Conservation (phyloP, 2,113 vertebrate species). For the Smithornis capensis region DNA sequence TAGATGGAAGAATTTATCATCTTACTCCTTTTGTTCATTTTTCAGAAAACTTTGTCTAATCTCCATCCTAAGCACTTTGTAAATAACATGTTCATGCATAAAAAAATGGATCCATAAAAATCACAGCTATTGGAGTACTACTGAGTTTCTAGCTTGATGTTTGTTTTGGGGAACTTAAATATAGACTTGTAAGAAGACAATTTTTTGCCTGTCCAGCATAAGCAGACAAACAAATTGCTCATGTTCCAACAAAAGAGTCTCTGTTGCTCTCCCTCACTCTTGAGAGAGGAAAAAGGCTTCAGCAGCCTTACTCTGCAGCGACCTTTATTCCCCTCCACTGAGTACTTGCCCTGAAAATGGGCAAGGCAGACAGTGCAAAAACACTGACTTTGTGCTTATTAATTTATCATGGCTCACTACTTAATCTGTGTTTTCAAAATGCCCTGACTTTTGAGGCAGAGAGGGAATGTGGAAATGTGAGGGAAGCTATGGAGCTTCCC, state of each 20-base stretch:
- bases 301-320: not conserved
- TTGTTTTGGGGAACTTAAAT: not conserved
- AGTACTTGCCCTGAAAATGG: not conserved
- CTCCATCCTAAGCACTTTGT: not conserved
- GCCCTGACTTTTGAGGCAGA: not conserved
- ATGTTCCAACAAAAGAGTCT: conserved; percentile 5
- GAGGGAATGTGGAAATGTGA: not conserved
- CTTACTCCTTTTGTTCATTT: not conserved
- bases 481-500: not conserved
- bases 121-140: not conserved
- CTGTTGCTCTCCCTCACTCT: not conserved
- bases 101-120: not conserved
- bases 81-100: not conserved
- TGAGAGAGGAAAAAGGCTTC: not conserved
- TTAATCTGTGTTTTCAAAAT: not conserved
- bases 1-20: not conserved
- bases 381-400: not conserved
- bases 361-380: not conserved
- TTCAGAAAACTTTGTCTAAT: not conserved
- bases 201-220: not conserved
- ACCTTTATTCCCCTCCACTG: not conserved
- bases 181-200: not conserved
- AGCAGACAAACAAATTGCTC: conserved; percentile 2
- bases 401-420: not conserved
- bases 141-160: not conserved